Percentiles rank a stretch among this genome's conserved stretches.
phyloP scores from a whole-genome alignment of 2,113 vertebrate species.

The Machaerirhynchus nigripectus region DNA sequence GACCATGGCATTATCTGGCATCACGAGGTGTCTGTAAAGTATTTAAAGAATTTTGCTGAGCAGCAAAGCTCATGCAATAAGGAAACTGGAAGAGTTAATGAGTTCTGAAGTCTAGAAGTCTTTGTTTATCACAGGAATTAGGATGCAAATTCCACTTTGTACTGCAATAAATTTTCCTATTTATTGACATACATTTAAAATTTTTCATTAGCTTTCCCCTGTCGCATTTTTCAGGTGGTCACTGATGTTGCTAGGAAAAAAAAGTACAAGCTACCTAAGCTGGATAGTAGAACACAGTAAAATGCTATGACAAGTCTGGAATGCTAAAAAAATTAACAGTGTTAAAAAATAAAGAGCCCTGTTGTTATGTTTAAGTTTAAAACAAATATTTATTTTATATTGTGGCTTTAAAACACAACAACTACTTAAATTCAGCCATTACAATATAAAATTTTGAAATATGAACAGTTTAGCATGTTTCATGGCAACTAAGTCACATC shows the following conservation, averaged over 20 bases:
- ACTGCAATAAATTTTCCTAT: neutral
- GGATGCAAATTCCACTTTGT: neutral
- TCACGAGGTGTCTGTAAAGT: neutral
- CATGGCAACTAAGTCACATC: neutral
- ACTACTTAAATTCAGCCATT: neutral
- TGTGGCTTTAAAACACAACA: neutral
- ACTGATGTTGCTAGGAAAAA: neutral
- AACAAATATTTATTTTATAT: neutral
- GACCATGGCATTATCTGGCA: neutral
- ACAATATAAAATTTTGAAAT: neutral
- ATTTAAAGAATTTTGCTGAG: constrained; percentile 4
- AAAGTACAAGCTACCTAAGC: neutral
- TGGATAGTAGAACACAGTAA: neutral
- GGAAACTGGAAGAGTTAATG: neutral
- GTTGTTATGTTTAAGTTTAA: neutral
- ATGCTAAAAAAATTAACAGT: neutral
- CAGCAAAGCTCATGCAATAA: neutral
- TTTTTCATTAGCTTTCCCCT: neutral
- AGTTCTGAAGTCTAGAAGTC: neutral
- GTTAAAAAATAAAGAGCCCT: neutral
- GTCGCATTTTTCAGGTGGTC: neutral
- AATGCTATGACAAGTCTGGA: neutral
- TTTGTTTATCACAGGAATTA: neutral
- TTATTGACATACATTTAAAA: neutral
- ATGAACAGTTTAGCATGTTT: neutral